These are phyloP conservation scores for Neria commutata DNA, from an alignment of 2,888 invertebrate species.

Conservation along the genomic window DNA sequence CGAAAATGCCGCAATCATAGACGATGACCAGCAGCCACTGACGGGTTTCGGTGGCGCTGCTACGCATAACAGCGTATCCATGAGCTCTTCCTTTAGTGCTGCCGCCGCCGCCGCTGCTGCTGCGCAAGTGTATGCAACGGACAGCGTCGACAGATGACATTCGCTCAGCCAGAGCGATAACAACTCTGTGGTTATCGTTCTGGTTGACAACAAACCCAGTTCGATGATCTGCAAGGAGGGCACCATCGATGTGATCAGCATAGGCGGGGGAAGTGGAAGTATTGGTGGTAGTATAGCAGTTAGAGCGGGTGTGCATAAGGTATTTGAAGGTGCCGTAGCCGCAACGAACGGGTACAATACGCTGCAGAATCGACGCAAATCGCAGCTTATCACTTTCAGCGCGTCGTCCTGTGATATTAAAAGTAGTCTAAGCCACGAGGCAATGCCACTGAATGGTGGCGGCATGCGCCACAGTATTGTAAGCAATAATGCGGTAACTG, in stretches of 20 bases:
- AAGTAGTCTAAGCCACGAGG: conserved; percentile 60
- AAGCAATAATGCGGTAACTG: conserved; percentile 9
- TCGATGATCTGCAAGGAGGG: conserved; percentile 60
- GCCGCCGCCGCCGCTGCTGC: conserved; percentile 25
- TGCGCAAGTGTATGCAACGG: conserved; percentile 30
- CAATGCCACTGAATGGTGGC: conserved; percentile 45
- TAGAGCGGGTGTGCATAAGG: conserved; percentile 41
- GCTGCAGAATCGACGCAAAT: conserved; percentile 56
- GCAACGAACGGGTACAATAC: conserved; percentile 47
- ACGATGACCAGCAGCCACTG: conserved; percentile 58
- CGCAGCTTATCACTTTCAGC: conserved; percentile 59
- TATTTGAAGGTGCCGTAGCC: conserved; percentile 26
- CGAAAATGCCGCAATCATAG: conserved; percentile 55
- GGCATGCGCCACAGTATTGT: conserved; percentile 20
- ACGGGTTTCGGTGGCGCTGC: conserved; percentile 51
- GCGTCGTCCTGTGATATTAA: conserved; percentile 60
- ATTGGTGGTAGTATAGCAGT: conserved; percentile 29
- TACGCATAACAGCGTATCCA: conserved; percentile 45
- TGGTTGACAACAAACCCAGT: conserved; percentile 61
- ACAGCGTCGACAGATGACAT: conserved; percentile 58
- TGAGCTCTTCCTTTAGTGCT: conserved; percentile 47
- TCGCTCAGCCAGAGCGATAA: conserved; percentile 59
- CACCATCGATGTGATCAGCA: conserved; percentile 45
- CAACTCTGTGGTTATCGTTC: conserved; percentile 60
- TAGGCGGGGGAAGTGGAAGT: conserved; percentile 34